Base-by-base conservation (phyloP, 2,113 vertebrate genomes). In the Lates calcarifer region DNA sequence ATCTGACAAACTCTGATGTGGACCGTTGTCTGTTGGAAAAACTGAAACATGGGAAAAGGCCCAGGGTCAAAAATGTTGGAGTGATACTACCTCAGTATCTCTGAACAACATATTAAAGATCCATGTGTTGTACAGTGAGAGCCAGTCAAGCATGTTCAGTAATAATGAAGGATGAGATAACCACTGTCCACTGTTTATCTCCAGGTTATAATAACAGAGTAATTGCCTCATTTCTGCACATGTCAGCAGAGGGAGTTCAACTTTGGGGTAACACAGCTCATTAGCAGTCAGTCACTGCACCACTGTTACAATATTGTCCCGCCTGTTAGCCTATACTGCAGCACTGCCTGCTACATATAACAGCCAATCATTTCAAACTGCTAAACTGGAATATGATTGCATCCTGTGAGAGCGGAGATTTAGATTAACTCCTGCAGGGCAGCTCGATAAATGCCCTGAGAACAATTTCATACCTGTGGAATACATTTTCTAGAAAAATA, bases 231-330 rank as follows among this genome's bases (percentile, higher is more conserved):
- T 82, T 86, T 77, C 63, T 26, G 29, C 71, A 31, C 20, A 15
- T 17, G 58, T 77, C 79, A 81, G 65, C 85, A 39, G 65, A 90
- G 56, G 88, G 88, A 87, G 79, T 90, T 90, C 79, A 81, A 13
- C 33, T 2, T 53, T 58, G 72, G 85, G 85, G 18, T 61, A 77
- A 35, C 29, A 6, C 51, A 26, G 39, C 85, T 87, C 77, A 85
- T 81, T 71, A 75, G 35, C 78, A 79, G 68, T 72, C 58, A 53
- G 60, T 60, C 24, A 2, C 26, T 24, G 58, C 69, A 13, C 5
- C 39, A 0, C 11, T 8, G 2, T 26, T 26, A 69, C 61, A 37
- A 7, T 6, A 26, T n/a, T 18, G 47, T 43, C 53, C 69, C 8
- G 17, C 26, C 39, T 56, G 53, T 73, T 60, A n/a, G n/a, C n/a